These are phyloP conservation scores for Sturmia bella DNA, from an alignment of 2,888 invertebrate species.

Conservation along the genomic window DNA sequence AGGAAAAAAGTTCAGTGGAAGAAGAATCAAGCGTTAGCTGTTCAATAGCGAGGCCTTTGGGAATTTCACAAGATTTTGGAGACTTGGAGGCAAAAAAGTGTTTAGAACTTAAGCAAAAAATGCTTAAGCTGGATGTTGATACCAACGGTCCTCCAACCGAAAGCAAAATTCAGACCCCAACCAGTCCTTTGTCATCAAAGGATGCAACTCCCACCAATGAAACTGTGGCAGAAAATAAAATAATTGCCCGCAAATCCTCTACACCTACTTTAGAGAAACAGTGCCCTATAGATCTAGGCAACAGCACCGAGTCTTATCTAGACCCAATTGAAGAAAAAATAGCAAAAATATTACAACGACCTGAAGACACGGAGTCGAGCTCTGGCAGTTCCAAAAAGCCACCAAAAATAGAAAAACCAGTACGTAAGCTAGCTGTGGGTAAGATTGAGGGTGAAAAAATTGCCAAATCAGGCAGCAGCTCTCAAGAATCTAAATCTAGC, in stretches of 20 bases:
- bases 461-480: constrained; percentile 80
- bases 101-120: constrained; percentile 84
- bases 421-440: constrained; percentile 79
- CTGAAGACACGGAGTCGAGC: constrained; percentile 86
- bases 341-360: constrained; percentile 78
- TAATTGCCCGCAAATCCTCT: constrained; percentile 78
- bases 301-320: constrained; percentile 82
- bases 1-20: constrained; percentile 86
- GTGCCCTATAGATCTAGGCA: constrained; percentile 85
- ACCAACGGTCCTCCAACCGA: constrained; percentile 78
- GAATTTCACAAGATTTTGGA: constrained; percentile 89
- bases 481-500: constrained; percentile 84
- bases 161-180: constrained; percentile 82
- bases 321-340: constrained; percentile 82
- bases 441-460: constrained; percentile 82
- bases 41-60: constrained; percentile 90
- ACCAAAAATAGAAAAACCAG: constrained; percentile 82
- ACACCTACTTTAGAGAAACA: constrained; percentile 86
- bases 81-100: constrained; percentile 84
- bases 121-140: constrained; percentile 84
- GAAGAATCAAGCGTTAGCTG: constrained; percentile 90
- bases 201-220: constrained; percentile 77
- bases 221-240: constrained; percentile 72
- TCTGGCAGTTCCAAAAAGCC: constrained; percentile 84
- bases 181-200: constrained; percentile 83